A percentile compares a stretch with the other conserved stretches of the same genome.
Evolutionary conservation across 1,140 invertebrate species (phyloP).

Genomic region (Limonius californicus): DNA sequence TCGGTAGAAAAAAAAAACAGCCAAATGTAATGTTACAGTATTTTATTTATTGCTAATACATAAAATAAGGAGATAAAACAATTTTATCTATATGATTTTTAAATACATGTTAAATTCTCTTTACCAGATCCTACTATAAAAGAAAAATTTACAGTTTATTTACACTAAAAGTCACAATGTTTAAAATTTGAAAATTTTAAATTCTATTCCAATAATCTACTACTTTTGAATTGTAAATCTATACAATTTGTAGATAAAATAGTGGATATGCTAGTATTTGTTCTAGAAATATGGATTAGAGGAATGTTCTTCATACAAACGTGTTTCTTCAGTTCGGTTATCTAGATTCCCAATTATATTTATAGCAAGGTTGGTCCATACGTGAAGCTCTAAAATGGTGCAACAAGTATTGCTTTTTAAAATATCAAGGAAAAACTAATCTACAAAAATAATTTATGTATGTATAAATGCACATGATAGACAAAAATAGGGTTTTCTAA

Average conservation of each 20-base stretch:
- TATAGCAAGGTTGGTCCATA: not conserved
- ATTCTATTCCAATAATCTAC: not conserved
- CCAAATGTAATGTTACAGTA: conserved; percentile 7
- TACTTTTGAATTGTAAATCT: not conserved
- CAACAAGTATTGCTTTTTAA: not conserved
- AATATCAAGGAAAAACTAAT: not conserved
- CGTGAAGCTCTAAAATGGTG: not conserved
- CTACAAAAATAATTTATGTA: conserved; percentile 14
- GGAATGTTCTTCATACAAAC: not conserved
- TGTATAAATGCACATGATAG: conserved; percentile 6
- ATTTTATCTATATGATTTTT: not conserved
- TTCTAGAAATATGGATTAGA: not conserved
- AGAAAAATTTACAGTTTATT: conserved; percentile 7
- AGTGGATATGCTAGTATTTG: not conserved
- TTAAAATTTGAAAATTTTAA: not conserved
- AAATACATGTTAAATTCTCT: conserved; percentile 4
- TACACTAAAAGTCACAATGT: not conserved
- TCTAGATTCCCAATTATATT: not conserved
- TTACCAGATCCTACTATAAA: conserved; percentile 6
- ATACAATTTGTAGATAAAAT: not conserved
- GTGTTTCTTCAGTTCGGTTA: too few species aligned
- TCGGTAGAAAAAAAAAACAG: too few species aligned
- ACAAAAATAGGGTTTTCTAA: conserved; percentile 6
- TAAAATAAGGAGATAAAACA: conserved; percentile 14
- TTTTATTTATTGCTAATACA: conserved; percentile 15